phyloP scores from a whole-genome alignment of 2,888 invertebrate species.

The Chironomus tentans region DNA sequence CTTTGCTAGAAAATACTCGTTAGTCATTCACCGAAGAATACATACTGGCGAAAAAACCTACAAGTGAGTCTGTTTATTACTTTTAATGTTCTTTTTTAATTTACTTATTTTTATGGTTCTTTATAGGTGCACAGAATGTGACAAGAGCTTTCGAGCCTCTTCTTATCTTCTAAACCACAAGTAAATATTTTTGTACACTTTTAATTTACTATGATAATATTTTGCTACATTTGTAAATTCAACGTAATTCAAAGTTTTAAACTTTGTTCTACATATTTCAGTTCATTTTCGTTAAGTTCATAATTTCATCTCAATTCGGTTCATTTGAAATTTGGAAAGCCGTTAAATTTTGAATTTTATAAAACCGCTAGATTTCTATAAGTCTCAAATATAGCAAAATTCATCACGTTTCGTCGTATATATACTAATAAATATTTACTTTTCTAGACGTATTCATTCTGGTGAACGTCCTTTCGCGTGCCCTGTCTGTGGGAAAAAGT shows the following conservation, averaged over 20 bases:
- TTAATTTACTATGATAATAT: background rate
- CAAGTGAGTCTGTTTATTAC: slow-evolving; percentile 42
- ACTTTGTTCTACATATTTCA: too few species aligned
- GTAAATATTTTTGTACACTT: background rate
- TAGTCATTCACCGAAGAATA: slow-evolving; percentile 74
- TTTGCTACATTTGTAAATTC: too few species aligned
- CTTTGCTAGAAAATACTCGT: slow-evolving; percentile 55
- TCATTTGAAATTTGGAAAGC: too few species aligned
- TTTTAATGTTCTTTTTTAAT: background rate
- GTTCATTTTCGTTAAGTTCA: too few species aligned
- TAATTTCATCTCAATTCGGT: too few species aligned
- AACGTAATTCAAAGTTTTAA: too few species aligned
- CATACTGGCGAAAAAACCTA: slow-evolving; percentile 61
- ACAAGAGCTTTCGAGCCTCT: slow-evolving; percentile 74
- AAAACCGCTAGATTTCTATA: background rate
- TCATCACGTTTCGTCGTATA: too few species aligned
- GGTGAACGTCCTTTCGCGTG: slow-evolving; percentile 72
- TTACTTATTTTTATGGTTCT: background rate
- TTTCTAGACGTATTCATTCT: slow-evolving; percentile 32
- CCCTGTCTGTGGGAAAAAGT: slow-evolving; percentile 66
- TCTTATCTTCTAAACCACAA: slow-evolving; percentile 74
- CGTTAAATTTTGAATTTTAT: too few species aligned
- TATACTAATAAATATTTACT: too few species aligned
- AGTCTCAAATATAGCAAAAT: background rate
- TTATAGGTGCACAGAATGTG: slow-evolving; percentile 71